Conservation (phyloP, 35 echinoderm and acorn worm species). For the Ophiothrix spiculata region DNA sequence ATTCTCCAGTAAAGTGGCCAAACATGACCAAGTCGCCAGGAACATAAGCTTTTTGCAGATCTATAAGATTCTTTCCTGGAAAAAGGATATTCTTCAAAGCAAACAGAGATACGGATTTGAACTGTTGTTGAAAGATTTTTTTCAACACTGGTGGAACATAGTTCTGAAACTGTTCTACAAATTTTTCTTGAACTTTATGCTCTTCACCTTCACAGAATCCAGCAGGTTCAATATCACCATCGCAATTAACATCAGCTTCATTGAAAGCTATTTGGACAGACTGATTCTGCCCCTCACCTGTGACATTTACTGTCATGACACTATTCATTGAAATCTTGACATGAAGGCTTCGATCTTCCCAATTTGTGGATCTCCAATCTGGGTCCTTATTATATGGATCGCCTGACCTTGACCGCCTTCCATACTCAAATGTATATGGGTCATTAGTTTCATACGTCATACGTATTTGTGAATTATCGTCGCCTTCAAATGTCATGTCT, state of each 20-base stretch:
- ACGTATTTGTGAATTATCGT: background rate
- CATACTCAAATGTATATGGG: background rate
- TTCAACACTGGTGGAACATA: background rate
- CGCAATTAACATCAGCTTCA: background rate
- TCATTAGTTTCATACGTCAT: background rate
- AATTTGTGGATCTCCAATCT: no score
- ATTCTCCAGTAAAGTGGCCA: constrained; percentile 17
- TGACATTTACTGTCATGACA: background rate
- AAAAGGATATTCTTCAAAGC: constrained; percentile 23
- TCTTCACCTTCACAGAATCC: constrained; percentile 1
- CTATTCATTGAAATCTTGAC: background rate
- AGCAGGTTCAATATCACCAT: background rate
- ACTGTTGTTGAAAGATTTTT: background rate
- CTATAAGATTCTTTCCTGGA: constrained; percentile 19
- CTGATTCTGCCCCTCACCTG: background rate
- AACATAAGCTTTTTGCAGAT: background rate
- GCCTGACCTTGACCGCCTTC: background rate
- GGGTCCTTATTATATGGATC: no score
- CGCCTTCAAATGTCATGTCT: background rate
- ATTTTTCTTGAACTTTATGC: background rate
- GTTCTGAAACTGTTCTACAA: background rate
- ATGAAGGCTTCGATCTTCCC: no score
- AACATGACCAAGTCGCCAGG: constrained; percentile 25
- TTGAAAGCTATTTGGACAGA: background rate
- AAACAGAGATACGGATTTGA: constrained; percentile 1